phyloP scores from a whole-genome alignment of 2,888 invertebrate species.

The Macrosiphum euphorbiae region DNA sequence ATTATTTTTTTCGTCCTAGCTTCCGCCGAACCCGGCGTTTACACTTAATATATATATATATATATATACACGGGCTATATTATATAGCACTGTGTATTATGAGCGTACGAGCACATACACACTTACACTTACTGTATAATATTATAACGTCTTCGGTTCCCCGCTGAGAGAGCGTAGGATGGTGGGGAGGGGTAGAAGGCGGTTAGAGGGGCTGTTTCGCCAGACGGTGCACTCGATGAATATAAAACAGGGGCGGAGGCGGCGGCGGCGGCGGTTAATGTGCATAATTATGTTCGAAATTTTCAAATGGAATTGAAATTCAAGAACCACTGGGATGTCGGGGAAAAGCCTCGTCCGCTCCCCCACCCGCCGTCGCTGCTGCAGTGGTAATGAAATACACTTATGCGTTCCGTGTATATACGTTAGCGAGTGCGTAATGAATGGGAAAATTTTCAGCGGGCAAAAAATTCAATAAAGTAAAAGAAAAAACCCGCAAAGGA shows the following conservation, averaged over 20 bases:
- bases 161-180: no score
- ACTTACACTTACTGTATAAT: background rate
- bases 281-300: constrained; percentile 56
- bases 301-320: constrained; percentile 58
- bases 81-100: background rate
- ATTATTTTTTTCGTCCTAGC: constrained; percentile 20
- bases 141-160: constrained; percentile 42
- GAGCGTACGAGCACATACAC: background rate
- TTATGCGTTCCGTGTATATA: background rate
- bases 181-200: background rate
- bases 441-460: background rate
- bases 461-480: background rate
- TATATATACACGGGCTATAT: background rate
- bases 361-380: background rate
- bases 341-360: background rate
- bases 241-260: constrained; percentile 53
- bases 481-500: background rate
- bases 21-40: background rate
- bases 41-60: background rate
- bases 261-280: constrained; percentile 15
- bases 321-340: constrained; percentile 10
- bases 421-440: background rate
- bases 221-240: constrained; percentile 57
- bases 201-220: constrained; percentile 33
- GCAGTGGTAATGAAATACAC: background rate